Conservation (phyloP, 1,140 invertebrate species). For the Cherax destructor region DNA sequence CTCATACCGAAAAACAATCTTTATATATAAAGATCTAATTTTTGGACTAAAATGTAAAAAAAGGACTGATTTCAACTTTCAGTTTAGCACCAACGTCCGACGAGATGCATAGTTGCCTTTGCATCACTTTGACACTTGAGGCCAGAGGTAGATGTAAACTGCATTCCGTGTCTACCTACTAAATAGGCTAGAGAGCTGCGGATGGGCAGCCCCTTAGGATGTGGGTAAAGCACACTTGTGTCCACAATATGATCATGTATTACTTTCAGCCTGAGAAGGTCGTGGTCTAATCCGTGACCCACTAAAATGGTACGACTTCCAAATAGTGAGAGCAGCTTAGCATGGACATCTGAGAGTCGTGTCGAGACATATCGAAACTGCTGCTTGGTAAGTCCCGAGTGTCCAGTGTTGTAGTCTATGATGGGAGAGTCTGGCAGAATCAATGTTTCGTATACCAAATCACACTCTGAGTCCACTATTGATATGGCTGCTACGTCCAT, state of each 20-base stretch:
- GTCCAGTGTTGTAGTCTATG: neutral
- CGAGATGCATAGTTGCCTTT: neutral
- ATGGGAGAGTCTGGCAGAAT: neutral
- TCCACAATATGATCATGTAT: neutral
- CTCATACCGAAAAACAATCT: too few relatives aligned
- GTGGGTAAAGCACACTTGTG: neutral
- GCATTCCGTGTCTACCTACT: neutral
- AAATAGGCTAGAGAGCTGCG: neutral
- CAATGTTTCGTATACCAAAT: constrained; percentile 1
- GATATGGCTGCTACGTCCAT: neutral
- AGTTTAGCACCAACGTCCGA: neutral
- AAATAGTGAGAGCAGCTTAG: neutral
- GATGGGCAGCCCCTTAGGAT: neutral
- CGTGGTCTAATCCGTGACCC: neutral
- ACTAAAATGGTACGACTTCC: neutral
- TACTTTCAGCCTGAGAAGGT: neutral
- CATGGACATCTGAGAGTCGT: neutral
- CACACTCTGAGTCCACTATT: neutral
- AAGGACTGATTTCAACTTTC: too few relatives aligned
- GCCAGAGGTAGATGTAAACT: neutral
- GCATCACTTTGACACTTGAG: neutral
- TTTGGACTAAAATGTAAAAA: too few relatives aligned
- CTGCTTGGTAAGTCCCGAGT: neutral
- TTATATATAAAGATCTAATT: too few relatives aligned
- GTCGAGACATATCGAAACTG: neutral